Base-by-base conservation (phyloP, 2,888 invertebrate species). In the Acleris emargana region DNA sequence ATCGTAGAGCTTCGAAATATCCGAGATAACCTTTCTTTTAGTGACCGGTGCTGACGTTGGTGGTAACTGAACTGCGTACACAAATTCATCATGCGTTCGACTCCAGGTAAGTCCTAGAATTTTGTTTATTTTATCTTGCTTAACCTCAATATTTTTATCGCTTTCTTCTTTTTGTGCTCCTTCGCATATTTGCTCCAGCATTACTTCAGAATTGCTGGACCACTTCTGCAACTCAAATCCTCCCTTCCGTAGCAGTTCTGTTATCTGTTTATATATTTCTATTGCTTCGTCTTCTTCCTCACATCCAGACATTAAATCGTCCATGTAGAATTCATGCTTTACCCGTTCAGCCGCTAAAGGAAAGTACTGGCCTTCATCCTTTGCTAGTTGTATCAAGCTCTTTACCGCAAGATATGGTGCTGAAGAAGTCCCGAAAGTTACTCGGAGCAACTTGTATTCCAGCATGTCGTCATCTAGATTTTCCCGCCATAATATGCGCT, bases 371-470 rank as follows among this genome's bases (percentile, higher is more conserved):
- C 53, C 61, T 45, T 71, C 66, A 50, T 71, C 69, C 3, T 52
- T 32, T n/a, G 69, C 69, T 0, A 68, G 17, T 42, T 67, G 62
- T 16, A 54, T 18, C 13, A 68, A 58, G 17, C 64, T 58, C 45
- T 58, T 63, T 25, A 71, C 69, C 9, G 71, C 71, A 3, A 71
- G 47, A 58, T 68, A 69, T 5, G 71, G 73, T 7, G 71, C 71
- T 11, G 68, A 62, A 22, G 69, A 64, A 3, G 70, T 70, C 4
- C 71, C 71, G 62, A 71, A 71, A 9, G 71, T 73, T 5, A 71
- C 70, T 16, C 64, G 68, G 1, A 67, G 45, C 32, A 70, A 49
- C 42, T 58, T 58, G 45, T 67, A 71, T 25, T 50, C 51, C 45
- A 58, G 13, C 3, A 69, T 43, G 22, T 61, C 57, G 20, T 50